Conservation (phyloP, 2,113 vertebrate genomes). For the Heterotis niloticus region DNA sequence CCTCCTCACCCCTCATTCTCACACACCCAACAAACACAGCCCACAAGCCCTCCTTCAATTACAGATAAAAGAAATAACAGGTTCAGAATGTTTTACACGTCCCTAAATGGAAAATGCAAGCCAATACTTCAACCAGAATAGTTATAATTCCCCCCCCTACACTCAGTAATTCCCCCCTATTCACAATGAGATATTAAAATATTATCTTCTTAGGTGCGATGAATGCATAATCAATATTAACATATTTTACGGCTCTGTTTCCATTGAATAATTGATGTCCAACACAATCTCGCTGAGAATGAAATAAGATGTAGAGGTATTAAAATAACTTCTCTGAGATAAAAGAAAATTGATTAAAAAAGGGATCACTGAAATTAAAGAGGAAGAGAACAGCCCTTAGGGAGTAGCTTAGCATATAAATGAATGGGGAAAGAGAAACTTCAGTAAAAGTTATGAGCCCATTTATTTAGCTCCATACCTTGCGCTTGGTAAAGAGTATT, state of each 20-base stretch:
- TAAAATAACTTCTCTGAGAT: conserved; percentile 70
- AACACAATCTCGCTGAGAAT: conserved; percentile 67
- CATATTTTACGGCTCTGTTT: conserved; percentile 63
- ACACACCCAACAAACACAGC: not conserved
- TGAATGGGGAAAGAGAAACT: conserved; percentile 55
- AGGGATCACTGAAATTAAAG: conserved; percentile 64
- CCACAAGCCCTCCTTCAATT: not conserved
- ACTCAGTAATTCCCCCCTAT: conserved; percentile 32
- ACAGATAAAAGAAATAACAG: not conserved
- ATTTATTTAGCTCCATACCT: conserved; percentile 62
- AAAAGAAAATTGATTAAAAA: conserved; percentile 76
- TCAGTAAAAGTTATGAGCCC: conserved; percentile 60
- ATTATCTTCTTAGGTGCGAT: conserved; percentile 68
- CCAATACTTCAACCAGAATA: not conserved
- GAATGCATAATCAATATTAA: conserved; percentile 72
- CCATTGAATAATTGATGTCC: conserved; percentile 72
- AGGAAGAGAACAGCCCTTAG: conserved; percentile 60
- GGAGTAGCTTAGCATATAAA: conserved; percentile 67
- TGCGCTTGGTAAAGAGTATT: conserved; percentile 48
- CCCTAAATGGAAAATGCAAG: conserved; percentile 10
- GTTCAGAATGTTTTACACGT: conserved; percentile 9
- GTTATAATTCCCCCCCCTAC: conserved; percentile 40
- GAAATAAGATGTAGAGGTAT: conserved; percentile 71
- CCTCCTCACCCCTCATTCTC: too few relatives aligned
- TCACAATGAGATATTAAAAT: conserved; percentile 60